Percentiles rank a stretch among this genome's conserved stretches.
Evolutionary conservation across 92 coral and sea anemone species (phyloP).

Genomic region (Palythoa grandiflora): DNA sequence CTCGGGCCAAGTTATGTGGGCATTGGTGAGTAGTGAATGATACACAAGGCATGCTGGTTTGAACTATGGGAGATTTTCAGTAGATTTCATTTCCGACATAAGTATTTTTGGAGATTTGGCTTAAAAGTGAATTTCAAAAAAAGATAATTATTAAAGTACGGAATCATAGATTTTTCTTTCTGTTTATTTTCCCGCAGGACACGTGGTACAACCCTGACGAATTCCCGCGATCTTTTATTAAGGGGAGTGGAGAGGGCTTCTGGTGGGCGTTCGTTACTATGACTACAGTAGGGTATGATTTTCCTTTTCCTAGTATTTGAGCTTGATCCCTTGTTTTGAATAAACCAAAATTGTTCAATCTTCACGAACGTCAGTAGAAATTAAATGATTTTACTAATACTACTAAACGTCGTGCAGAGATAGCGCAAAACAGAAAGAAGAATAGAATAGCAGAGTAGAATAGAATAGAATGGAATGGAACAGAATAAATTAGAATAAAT

Average conservation of each 20-base stretch:
- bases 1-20: conserved; percentile 98
- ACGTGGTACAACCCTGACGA: conserved; percentile 97
- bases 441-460: too few relatives aligned
- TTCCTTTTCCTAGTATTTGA: not conserved
- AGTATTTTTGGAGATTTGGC: not conserved
- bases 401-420: too few relatives aligned
- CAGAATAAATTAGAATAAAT: too few relatives aligned
- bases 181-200: conserved; percentile 64
- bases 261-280: conserved; percentile 99
- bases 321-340: not conserved
- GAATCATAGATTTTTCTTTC: not conserved
- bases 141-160: not conserved
- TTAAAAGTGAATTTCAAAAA: not conserved
- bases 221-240: conserved; percentile 93
- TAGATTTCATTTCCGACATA: not conserved
- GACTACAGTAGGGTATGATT: conserved; percentile 98
- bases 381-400: too few relatives aligned
- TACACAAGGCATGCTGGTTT: not conserved
- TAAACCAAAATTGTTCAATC: too few relatives aligned
- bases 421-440: too few relatives aligned
- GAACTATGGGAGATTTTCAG: too few relatives aligned
- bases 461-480: too few relatives aligned
- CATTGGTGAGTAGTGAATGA: conserved; percentile 73
- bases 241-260: conserved; percentile 94
- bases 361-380: not conserved